These are phyloP conservation scores for Eumaeus atala DNA, from an alignment of 1,140 invertebrate species.

Conservation along the genomic window DNA sequence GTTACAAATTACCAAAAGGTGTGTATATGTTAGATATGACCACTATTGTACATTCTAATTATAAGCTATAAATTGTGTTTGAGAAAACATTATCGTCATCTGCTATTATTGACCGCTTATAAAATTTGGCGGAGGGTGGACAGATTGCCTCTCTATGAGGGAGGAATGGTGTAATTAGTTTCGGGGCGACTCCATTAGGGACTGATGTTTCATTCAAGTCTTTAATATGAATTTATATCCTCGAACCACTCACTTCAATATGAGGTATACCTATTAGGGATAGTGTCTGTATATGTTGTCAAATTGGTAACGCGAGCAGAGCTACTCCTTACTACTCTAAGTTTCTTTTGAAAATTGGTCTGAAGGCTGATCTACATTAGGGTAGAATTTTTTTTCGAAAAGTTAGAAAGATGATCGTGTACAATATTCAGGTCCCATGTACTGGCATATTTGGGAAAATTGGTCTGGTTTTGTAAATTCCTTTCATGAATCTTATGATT, in stretches of 20 bases:
- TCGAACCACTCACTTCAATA: background rate
- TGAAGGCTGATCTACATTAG: background rate
- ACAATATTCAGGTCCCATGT: background rate
- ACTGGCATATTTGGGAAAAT: background rate
- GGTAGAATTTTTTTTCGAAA: background rate
- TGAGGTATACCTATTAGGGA: background rate
- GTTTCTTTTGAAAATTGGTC: background rate
- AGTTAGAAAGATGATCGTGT: background rate
- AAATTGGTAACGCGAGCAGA: background rate
- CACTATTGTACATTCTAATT: too few species aligned
- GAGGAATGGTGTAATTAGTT: background rate
- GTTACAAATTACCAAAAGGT: too few species aligned
- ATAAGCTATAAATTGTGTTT: too few species aligned
- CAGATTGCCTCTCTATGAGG: background rate
- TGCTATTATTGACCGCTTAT: too few species aligned
- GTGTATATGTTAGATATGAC: too few species aligned
- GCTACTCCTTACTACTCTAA: too few species aligned
- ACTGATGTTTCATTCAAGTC: background rate
- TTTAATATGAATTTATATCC: background rate
- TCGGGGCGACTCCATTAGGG: background rate
- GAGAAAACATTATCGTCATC: too few species aligned
- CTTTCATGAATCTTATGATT: conserved; percentile 1
- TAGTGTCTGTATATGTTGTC: background rate
- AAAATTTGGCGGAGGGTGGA: too few species aligned
- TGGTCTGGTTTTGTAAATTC: conserved; percentile 1